Evolutionary conservation across 2,888 invertebrate genomes (phyloP).

Genomic region (Metopia argyrocephala): DNA sequence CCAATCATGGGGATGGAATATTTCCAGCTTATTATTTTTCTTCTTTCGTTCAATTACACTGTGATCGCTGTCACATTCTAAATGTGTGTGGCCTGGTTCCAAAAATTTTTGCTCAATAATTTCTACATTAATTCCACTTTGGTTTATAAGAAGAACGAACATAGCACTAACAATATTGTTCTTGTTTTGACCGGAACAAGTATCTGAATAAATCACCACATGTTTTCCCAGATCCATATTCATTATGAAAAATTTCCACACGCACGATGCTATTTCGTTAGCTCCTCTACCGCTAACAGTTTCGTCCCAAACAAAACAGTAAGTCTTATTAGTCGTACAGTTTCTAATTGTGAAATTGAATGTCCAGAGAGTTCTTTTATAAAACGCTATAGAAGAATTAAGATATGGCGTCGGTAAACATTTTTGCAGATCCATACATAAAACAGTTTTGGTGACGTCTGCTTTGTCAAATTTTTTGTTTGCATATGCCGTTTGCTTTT

Average conservation of each 20-base stretch:
- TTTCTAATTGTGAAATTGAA: slow-evolving; percentile 12
- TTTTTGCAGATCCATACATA: slow-evolving; percentile 3
- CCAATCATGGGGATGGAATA: slow-evolving; percentile 7
- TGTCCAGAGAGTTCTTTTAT: slow-evolving; percentile 6
- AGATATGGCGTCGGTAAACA: background rate
- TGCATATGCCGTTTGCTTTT: slow-evolving; percentile 2
- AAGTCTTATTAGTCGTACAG: background rate
- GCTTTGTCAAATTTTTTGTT: background rate
- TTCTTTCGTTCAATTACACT: slow-evolving; percentile 12
- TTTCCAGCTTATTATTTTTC: slow-evolving; percentile 1
- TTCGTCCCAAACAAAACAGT: slow-evolving; percentile 22
- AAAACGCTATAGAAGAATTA: slow-evolving; percentile 1
- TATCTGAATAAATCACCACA: slow-evolving; percentile 22
- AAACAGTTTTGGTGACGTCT: background rate
- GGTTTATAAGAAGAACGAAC: background rate
- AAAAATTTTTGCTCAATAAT: slow-evolving; percentile 15
- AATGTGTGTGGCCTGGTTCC: slow-evolving; percentile 7
- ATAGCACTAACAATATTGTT: background rate
- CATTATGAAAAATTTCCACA: slow-evolving; percentile 10
- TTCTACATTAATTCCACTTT: slow-evolving; percentile 3
- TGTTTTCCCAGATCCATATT: slow-evolving; percentile 8
- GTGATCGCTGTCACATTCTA: slow-evolving; percentile 22
- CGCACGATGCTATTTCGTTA: slow-evolving; percentile 12
- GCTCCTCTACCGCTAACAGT: slow-evolving; percentile 15
- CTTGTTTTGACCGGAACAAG: slow-evolving; percentile 11